These are phyloP conservation scores for Lepilemur septentrionalis DNA, from an alignment of 2,797 vertebrate genomes.

Conservation along the genomic window DNA sequence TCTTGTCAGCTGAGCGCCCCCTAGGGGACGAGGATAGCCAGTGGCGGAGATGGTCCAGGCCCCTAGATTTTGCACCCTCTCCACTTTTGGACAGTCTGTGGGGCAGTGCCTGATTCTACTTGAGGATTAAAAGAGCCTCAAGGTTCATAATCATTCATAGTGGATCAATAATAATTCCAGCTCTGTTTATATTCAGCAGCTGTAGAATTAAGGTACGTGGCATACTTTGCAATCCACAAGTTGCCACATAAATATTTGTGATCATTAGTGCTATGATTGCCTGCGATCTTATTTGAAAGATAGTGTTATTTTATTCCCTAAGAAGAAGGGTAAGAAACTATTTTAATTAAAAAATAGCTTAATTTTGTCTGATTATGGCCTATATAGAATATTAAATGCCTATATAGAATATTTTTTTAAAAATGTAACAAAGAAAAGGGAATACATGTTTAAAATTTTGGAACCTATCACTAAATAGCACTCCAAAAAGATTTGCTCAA, in stretches of 20 bases:
- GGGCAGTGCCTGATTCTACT: not conserved
- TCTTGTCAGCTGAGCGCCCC: not conserved
- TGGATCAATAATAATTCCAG: not conserved
- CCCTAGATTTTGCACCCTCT: not conserved
- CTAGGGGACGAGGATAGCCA: not conserved
- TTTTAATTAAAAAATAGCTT: conserved; percentile 34
- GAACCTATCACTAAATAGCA: not conserved
- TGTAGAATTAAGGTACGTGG: not conserved
- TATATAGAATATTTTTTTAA: not conserved
- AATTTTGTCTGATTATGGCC: not conserved
- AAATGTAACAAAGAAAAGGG: not conserved
- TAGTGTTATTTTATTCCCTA: conserved; percentile 8
- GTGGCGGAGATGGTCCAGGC: not conserved
- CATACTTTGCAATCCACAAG: not conserved
- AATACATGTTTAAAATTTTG: conserved; percentile 12
- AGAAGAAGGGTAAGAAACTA: not conserved
- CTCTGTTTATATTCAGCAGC: not conserved
- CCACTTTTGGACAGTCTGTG: not conserved
- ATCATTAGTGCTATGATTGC: not conserved
- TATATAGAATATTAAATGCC: not conserved
- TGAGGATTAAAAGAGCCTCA: not conserved
- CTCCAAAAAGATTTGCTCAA: not conserved
- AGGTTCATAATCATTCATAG: not conserved
- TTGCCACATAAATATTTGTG: not conserved
- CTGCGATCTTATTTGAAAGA: not conserved